Conservation (phyloP, 2,797 vertebrate genomes). For the Alfaro cultratus region DNA sequence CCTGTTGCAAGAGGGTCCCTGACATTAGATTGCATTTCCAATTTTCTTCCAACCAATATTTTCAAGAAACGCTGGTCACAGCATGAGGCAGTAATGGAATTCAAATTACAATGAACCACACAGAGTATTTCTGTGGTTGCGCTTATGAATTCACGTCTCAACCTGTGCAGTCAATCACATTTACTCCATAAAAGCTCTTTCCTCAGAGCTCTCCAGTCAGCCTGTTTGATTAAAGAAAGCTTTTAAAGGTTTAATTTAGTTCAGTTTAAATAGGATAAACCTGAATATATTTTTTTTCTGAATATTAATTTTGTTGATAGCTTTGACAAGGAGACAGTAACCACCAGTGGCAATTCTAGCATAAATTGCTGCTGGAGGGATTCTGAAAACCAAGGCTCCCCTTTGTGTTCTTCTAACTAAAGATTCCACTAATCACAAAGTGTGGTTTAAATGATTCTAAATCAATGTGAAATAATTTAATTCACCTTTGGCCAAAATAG, state of each 20-base stretch:
- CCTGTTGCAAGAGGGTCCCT: conserved; percentile 37
- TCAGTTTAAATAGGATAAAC: neutral
- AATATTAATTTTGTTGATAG: conserved; percentile 3
- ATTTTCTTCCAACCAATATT: conserved; percentile 41
- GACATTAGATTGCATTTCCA: conserved; percentile 46
- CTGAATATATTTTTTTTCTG: neutral
- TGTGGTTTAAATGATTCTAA: neutral
- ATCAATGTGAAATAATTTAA: neutral
- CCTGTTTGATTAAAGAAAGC: neutral
- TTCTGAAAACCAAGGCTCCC: neutral
- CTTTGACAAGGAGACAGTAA: neutral
- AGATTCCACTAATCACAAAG: neutral
- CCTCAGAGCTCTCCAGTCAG: conserved; percentile 16
- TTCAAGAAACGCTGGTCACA: conserved; percentile 33
- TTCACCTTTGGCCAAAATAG: neutral
- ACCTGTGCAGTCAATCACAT: conserved; percentile 11
- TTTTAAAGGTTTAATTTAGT: neutral
- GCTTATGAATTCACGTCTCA: conserved; percentile 26
- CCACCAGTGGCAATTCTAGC: neutral
- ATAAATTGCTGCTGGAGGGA: neutral
- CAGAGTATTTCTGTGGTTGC: conserved; percentile 18
- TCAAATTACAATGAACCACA: conserved; percentile 33
- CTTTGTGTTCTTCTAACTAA: neutral
- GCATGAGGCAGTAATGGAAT: conserved; percentile 40
- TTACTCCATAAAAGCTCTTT: conserved; percentile 31